Evolutionary conservation across 2,113 vertebrate species (phyloP), one percentile per base, ranked within the genome.

Genomic region (Stegastes partitus): DNA sequence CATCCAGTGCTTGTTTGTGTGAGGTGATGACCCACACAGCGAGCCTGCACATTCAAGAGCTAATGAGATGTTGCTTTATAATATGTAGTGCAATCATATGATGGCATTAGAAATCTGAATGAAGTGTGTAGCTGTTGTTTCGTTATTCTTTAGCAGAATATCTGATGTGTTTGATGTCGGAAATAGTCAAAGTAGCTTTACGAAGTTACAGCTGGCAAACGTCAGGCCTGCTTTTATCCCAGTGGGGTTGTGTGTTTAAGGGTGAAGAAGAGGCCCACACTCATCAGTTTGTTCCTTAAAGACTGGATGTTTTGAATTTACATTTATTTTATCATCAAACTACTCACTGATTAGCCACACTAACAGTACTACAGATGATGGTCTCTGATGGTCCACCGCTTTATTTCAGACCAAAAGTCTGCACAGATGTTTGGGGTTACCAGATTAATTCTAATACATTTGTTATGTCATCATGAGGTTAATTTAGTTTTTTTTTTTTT

Each of bases 1-100:
- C 84, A 87, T 83, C 80, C 79, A 44, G 68, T 25, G 23, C 66
- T 77, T 77, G 54, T 80, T 77, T 63, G 39, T 50, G 37, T 59
- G 21, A 61, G 25, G 64, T 58, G 25, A 57, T 74, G 62, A 81
- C 63, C 57, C 54, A 54, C 56, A 66, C 75, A 44, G 61, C 53
- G 26, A n/a, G 42, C 39, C 21, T 57, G 53, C 64, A 61, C 66
- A 68, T 47, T 51, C 28, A 76, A 18, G 70, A 28, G 31, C 54
- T 23, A 62, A 8, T 39, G 8, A 3, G 19, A 66, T 66, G 19
- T 42, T 28, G 37, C 0, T 12, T 54, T 22, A 63, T 37, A 74
- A 62, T 37, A 59, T 61, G 22, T n/a, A 11, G 23, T 15, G 31
- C n/a, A 22, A 26, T 74, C 49, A 62, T 19, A 64, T 49, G 34